A percentile compares a stretch with the other conserved stretches of the same genome.
These are phyloP conservation scores for Porites rus DNA, from an alignment of 92 coral and sea anemone species.

Conservation along the genomic window DNA sequence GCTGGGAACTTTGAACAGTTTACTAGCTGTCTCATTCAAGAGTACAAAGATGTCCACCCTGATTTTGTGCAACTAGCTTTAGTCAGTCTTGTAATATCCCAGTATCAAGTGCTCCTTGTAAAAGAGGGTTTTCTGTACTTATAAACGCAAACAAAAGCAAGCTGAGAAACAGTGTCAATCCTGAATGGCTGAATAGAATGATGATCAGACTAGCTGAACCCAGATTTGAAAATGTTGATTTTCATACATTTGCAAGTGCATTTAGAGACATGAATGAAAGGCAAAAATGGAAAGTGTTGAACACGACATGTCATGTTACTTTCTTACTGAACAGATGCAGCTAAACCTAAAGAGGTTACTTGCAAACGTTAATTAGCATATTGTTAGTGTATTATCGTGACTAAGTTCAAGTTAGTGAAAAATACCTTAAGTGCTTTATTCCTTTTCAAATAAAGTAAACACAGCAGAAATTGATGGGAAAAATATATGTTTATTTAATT, in stretches of 20 bases:
- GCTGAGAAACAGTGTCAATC: too few relatives aligned
- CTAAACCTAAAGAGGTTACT: background rate
- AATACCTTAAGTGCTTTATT: background rate
- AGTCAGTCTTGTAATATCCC: slow-evolving; percentile 26
- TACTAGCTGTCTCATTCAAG: slow-evolving; percentile 17
- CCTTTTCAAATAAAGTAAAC: too few relatives aligned
- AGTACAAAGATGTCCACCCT: slow-evolving; percentile 27
- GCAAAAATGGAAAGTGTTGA: slow-evolving; percentile 16
- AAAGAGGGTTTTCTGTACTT: slow-evolving; percentile 48
- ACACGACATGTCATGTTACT: background rate
- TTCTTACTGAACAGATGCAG: background rate
- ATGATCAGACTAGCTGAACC: slow-evolving; percentile 38
- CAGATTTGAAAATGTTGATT: slow-evolving; percentile 34
- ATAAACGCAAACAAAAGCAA: too few relatives aligned
- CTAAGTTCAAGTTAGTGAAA: background rate
- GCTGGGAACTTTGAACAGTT: slow-evolving; percentile 37
- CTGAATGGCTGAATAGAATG: too few relatives aligned
- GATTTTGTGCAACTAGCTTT: slow-evolving; percentile 28
- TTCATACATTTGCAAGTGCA: slow-evolving; percentile 21
- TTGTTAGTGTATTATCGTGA: background rate
- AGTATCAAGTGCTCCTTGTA: slow-evolving; percentile 41
- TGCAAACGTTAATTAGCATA: background rate
- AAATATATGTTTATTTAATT: background rate
- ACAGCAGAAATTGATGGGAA: background rate
- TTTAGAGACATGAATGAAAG: slow-evolving; percentile 36